Base-by-base conservation (phyloP, 2,797 vertebrate species). In the Silurus aristotelis region DNA sequence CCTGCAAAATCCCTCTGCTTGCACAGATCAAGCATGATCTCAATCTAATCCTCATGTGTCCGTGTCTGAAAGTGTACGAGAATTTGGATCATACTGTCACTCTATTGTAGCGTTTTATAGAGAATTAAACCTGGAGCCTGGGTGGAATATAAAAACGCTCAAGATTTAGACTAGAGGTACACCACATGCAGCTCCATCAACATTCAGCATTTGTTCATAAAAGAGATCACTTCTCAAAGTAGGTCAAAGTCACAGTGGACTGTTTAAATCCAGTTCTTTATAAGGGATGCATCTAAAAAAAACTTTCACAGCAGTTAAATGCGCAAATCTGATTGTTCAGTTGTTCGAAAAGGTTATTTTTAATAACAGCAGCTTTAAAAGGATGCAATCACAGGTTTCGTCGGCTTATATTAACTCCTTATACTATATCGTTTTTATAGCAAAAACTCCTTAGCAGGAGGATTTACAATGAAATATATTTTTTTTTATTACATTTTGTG, bases 211-310 rank as follows among this genome's bases (percentile, higher is more conserved):
- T 60, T 68, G 64, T 71, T 66, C 75, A 87, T 68, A 80, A 71
- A 83, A 52, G 22, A 5, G 68, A 56, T 31, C 46, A 10, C 27
- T 38, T 83, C 82, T 38, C 55, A 84, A 93, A 93, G 89, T 94
- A 93, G 93, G 92, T 93, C 92, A 94, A 92, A 92, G 89, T 92
- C 87, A 89, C 88, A 91, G 87, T 80, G 91, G 89, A 86, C 52
- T 80, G 6, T 86, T 70, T 87, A 83, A 77, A 27, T 76, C 52
- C 55, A 60, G 56, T 76, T 76, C 8, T 56, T 31, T 58, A 58
- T 13, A 38, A 77, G 55, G 27, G 55, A 31, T 2, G 1, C 56
- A 22, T 43, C 15, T n/a, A 6, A n/a, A 38, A 38, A 75, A 56
- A 10, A 5, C n/a, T 17, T 8, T 43, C 0, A n/a, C 2, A 4